Conservation (phyloP, 2,888 invertebrate genomes). For the Cephus pygmeus region DNA sequence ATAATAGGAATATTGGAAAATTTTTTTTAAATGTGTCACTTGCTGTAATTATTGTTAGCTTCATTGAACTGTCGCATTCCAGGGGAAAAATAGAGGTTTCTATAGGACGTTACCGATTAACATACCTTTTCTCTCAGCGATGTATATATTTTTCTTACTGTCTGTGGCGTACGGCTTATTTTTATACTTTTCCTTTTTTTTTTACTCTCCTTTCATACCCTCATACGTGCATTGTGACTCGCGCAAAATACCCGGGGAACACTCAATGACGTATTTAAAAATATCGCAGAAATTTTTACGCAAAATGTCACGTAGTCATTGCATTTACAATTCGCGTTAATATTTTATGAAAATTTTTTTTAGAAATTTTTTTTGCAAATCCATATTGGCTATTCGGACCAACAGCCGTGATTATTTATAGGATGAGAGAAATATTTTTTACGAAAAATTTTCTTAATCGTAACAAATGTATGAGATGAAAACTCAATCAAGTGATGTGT, state of each 20-base stretch:
- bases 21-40: background rate
- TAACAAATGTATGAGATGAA: no score
- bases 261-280: background rate
- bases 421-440: no score
- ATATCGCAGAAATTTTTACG: background rate
- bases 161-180: background rate
- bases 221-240: background rate
- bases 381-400: background rate
- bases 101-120: background rate
- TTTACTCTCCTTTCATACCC: background rate
- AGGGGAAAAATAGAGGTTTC: background rate
- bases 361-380: background rate
- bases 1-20: background rate
- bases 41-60: background rate
- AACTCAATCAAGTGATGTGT: no score
- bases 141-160: background rate
- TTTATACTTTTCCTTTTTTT: background rate
- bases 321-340: background rate
- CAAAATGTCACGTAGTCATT: background rate
- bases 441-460: no score
- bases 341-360: background rate
- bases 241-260: background rate
- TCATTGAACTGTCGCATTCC: background rate
- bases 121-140: background rate
- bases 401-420: no score